phyloP scores from a whole-genome alignment of 2,113 vertebrate species.

The Oncorhynchus tshawytscha region DNA sequence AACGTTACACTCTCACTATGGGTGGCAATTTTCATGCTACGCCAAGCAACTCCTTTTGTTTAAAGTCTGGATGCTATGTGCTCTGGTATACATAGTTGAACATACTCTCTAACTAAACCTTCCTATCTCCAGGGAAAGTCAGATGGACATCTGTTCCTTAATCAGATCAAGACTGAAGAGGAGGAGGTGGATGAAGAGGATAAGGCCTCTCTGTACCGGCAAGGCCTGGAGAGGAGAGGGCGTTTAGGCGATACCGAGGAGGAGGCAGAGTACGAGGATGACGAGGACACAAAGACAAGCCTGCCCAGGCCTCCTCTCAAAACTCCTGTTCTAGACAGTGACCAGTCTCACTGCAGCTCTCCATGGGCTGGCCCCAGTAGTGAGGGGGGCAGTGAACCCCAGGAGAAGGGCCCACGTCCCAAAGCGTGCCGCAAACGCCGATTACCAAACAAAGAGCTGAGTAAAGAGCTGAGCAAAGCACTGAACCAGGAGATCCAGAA shows the following conservation, averaged over 20 bases:
- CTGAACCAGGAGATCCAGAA: constrained; percentile 96
- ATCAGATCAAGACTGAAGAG: constrained; percentile 88
- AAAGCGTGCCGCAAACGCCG: constrained; percentile 83
- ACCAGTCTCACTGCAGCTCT: constrained; percentile 90
- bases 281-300: constrained; percentile 42
- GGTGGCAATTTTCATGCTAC: background rate
- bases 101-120: background rate
- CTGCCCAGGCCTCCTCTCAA: constrained; percentile 64
- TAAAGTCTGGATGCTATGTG: background rate
- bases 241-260: constrained; percentile 44
- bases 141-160: constrained; percentile 79
- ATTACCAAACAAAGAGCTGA: constrained; percentile 87
- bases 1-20: background rate
- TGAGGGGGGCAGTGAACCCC: constrained; percentile 80
- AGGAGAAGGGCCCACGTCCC: constrained; percentile 82
- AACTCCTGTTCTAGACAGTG: constrained; percentile 84
- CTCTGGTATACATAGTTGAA: background rate
- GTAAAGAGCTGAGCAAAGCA: constrained; percentile 74
- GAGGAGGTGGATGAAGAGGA: constrained; percentile 44
- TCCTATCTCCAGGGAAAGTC: constrained; percentile 73
- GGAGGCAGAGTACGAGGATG: constrained; percentile 54
- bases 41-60: background rate
- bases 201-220: constrained; percentile 40
- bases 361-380: constrained; percentile 92
- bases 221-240: constrained; percentile 44